These are phyloP conservation scores for Uropsilus gracilis DNA, from an alignment of 2,113 vertebrate species.

Conservation along the genomic window DNA sequence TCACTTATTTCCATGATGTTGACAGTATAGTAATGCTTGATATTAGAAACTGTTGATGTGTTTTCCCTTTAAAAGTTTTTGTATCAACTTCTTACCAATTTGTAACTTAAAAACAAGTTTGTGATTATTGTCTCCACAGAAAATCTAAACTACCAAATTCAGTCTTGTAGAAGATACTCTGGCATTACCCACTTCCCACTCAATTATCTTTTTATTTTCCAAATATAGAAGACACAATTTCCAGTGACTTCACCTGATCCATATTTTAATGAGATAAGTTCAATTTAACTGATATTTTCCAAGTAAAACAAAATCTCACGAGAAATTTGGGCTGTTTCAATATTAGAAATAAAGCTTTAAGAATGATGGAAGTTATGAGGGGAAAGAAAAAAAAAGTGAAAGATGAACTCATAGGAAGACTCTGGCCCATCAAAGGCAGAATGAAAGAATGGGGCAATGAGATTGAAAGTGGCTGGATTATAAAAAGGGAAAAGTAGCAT, in stretches of 20 bases:
- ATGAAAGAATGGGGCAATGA: background rate
- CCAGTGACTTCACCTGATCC: background rate
- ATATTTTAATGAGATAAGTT: background rate
- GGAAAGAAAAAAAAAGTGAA: background rate
- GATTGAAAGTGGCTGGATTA: background rate
- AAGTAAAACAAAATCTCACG: background rate
- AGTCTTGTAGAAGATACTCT: background rate
- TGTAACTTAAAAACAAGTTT: background rate
- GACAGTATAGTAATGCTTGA: background rate
- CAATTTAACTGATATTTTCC: background rate
- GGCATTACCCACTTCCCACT: background rate
- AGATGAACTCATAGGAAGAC: background rate
- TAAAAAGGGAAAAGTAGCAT: background rate
- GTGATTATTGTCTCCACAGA: background rate
- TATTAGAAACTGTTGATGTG: background rate
- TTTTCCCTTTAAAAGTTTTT: background rate
- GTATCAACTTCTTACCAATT: background rate
- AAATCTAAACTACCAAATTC: background rate
- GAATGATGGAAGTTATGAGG: background rate
- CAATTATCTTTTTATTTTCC: background rate
- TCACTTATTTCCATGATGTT: background rate
- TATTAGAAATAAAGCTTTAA: background rate
- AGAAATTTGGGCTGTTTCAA: background rate
- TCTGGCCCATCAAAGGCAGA: background rate
- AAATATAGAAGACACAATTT: background rate